phyloP scores from a whole-genome alignment of 2,797 vertebrate species.

The Alosa sapidissima region DNA sequence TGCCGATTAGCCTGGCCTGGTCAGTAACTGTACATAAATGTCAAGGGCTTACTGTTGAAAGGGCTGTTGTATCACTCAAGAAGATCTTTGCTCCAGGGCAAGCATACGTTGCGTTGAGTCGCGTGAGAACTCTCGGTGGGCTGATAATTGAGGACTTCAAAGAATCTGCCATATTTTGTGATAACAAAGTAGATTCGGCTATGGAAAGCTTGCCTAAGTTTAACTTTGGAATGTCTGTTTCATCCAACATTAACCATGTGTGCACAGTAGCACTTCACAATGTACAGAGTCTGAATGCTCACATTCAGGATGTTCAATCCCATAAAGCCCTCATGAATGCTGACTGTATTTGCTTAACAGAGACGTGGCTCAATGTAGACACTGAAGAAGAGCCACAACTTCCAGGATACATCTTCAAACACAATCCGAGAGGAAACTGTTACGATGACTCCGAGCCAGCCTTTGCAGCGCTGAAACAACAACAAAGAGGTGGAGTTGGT shows the following conservation, averaged over 20 bases:
- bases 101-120: slow-evolving; percentile 14
- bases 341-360: background rate
- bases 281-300: slow-evolving; percentile 1
- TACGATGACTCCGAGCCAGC: background rate
- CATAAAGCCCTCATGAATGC: background rate
- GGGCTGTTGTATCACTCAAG: background rate
- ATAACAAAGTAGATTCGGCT: background rate
- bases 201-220: background rate
- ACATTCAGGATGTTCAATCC: background rate
- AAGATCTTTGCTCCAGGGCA: slow-evolving; percentile 18
- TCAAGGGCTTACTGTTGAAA: background rate
- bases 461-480: slow-evolving; percentile 11
- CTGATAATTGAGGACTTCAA: background rate
- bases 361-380: background rate
- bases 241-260: background rate
- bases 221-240: background rate
- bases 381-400: background rate
- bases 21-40: background rate
- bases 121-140: slow-evolving; percentile 3
- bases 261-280: slow-evolving; percentile 1
- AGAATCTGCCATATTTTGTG: background rate
- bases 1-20: background rate
- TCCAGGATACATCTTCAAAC: background rate
- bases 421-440: background rate
- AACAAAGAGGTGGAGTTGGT: slow-evolving; percentile 31